Evolutionary conservation across 2,113 vertebrate genomes (phyloP).

Genomic region (Podarcis cretensis): DNA sequence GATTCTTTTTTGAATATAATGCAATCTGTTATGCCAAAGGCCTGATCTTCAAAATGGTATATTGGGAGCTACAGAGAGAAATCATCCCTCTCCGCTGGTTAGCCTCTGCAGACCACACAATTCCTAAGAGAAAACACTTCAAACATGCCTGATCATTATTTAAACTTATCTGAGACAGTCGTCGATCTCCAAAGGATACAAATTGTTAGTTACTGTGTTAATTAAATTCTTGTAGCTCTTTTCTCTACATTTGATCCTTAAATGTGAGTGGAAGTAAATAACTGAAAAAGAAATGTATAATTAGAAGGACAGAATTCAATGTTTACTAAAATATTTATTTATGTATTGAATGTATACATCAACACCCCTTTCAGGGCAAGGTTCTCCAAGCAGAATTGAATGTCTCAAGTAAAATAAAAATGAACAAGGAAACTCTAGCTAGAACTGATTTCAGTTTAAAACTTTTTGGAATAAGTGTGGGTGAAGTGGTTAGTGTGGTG

Average conservation of each 20-base stretch:
- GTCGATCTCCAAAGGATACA: slow-evolving; percentile 5
- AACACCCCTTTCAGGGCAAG: background rate
- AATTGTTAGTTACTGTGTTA: slow-evolving; percentile 45
- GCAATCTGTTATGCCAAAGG: slow-evolving; percentile 55
- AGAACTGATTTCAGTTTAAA: background rate
- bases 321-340: background rate
- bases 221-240: slow-evolving; percentile 23
- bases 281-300: background rate
- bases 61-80: slow-evolving; percentile 49
- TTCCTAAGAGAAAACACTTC: slow-evolving; percentile 36
- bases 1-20: slow-evolving; percentile 38
- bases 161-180: slow-evolving; percentile 50
- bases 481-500: no score
- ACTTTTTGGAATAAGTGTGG: background rate
- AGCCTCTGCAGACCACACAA: slow-evolving; percentile 43
- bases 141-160: slow-evolving; percentile 39
- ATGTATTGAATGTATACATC: background rate
- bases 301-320: background rate
- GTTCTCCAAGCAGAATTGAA: background rate
- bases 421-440: background rate
- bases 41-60: slow-evolving; percentile 29
- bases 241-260: slow-evolving; percentile 17
- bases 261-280: background rate
- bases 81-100: slow-evolving; percentile 45
- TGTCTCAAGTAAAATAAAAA: background rate